phyloP scores from a whole-genome alignment of 1,140 invertebrate genomes.

The Bombus pascuorum region DNA sequence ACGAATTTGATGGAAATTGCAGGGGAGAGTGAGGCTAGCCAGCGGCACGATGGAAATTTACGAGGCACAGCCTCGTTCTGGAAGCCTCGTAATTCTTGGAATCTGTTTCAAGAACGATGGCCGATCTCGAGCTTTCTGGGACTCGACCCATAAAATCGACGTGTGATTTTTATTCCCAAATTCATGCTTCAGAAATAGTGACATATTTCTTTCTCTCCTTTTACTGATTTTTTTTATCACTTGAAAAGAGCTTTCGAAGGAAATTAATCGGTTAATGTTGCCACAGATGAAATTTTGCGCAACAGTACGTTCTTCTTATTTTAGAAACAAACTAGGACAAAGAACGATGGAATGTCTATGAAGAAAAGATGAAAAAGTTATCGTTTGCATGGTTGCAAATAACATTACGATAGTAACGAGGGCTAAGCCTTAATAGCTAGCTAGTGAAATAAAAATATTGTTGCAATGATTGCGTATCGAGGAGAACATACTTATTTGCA shows the following conservation, averaged over 20 bases:
- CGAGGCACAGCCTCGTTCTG: slow-evolving; percentile 61
- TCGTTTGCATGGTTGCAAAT: no score
- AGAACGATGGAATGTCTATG: no score
- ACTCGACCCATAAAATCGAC: background rate
- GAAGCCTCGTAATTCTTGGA: slow-evolving; percentile 59
- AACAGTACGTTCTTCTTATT: no score
- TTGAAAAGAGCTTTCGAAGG: background rate
- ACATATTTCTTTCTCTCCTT: background rate
- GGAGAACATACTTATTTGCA: no score
- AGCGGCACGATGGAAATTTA: slow-evolving; percentile 55
- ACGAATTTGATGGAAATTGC: slow-evolving; percentile 38
- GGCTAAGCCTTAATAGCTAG: no score
- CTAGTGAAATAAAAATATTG: no score
- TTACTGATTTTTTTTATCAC: background rate
- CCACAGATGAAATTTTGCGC: background rate
- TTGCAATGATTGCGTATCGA: no score
- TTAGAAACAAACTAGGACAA: no score
- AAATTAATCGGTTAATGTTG: background rate
- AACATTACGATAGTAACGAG: no score
- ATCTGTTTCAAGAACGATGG: slow-evolving; percentile 34
- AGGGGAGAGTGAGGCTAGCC: background rate
- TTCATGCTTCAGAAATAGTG: slow-evolving; percentile 1
- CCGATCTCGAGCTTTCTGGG: background rate
- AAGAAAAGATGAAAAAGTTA: no score
- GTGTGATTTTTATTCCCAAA: background rate